A percentile compares a stretch with the other conserved stretches of the same genome.
Conservation (phyloP, 2,113 vertebrate genomes). For the Probosciger aterrimus region DNA sequence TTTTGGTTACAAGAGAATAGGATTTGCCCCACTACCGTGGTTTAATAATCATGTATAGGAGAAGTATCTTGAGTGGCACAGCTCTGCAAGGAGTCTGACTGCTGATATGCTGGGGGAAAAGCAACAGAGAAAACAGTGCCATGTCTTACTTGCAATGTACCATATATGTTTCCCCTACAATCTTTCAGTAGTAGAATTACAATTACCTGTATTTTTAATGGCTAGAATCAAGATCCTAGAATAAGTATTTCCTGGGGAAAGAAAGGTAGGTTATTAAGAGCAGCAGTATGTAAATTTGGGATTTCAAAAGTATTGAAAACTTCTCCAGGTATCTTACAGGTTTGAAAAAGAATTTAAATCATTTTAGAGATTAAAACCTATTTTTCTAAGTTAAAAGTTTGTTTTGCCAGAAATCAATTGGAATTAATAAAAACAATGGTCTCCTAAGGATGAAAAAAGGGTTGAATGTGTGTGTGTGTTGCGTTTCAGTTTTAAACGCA, state of each 20-base stretch:
- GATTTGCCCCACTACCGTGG: not conserved
- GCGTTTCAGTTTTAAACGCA: not conserved
- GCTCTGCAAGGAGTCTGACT: not conserved
- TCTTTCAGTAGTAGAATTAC: not conserved
- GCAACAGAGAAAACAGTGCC: not conserved
- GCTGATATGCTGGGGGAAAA: not conserved
- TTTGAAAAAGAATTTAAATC: not conserved
- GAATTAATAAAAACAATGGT: not conserved
- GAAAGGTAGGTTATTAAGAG: not conserved
- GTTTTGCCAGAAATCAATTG: not conserved
- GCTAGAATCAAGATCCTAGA: not conserved
- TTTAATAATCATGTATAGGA: not conserved
- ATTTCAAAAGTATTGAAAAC: not conserved
- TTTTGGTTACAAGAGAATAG: not conserved
- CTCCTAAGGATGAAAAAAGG: not conserved
- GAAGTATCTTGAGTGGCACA: not conserved
- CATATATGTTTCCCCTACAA: accelerated
- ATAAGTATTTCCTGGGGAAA: not conserved
- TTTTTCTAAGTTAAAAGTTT: not conserved
- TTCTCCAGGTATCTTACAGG: not conserved
- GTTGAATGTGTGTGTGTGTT: not conserved
- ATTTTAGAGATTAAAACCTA: not conserved
- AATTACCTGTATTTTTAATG: not conserved
- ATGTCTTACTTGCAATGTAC: not conserved
- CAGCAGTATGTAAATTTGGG: not conserved